phyloP scores from a whole-genome alignment of 2,797 vertebrate genomes.

The Sebastolobus alascanus region DNA sequence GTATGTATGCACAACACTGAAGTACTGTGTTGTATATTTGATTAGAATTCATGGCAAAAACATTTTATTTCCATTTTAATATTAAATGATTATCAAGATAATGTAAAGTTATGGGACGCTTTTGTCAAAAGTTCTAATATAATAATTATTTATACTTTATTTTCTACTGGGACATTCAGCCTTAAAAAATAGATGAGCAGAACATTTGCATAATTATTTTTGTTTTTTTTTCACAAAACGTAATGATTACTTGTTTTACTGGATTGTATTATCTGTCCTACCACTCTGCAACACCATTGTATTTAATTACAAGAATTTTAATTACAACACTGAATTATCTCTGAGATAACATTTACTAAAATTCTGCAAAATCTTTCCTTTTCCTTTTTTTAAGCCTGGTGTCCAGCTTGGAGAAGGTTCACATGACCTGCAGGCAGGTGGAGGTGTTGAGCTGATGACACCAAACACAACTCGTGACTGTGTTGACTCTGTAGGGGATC shows the following conservation, averaged over 20 bases:
- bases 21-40: background rate
- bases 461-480: background rate
- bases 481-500: background rate
- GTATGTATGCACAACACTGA: background rate
- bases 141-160: background rate
- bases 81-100: too few relatives aligned
- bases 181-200: background rate
- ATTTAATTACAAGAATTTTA: too few relatives aligned
- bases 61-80: background rate
- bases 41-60: background rate
- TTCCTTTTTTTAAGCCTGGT: background rate
- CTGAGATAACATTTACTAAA: background rate
- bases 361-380: background rate
- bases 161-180: background rate
- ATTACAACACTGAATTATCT: background rate
- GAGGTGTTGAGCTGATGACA: conserved; percentile 59
- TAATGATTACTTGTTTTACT: background rate
- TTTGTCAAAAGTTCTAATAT: background rate
- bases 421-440: conserved; percentile 61
- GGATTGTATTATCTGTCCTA: too few relatives aligned
- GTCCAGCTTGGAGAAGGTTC: conserved; percentile 1
- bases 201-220: too few relatives aligned
- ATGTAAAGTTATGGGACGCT: background rate
- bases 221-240: background rate
- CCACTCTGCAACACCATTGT: too few relatives aligned